Percentiles rank a stretch among this genome's conserved stretches.
Conservation (phyloP, 2,113 vertebrate genomes). For the Axis porcinus region DNA sequence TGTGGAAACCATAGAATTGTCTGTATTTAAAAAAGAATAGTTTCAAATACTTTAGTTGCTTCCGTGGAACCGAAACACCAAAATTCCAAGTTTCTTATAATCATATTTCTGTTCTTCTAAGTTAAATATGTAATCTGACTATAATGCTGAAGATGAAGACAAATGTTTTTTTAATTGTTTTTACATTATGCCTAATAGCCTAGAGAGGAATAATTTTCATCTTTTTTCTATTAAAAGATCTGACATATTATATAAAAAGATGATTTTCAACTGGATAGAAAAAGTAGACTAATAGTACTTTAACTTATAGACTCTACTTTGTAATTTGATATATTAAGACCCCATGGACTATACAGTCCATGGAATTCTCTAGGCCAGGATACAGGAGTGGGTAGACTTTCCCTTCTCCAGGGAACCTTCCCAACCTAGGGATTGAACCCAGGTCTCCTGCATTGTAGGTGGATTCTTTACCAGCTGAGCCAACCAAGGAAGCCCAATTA, state of each 20-base stretch:
- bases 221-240: background rate
- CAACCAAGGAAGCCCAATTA: background rate
- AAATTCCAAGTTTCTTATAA: slow-evolving; percentile 14
- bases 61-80: background rate
- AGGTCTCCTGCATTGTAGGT: accelerated
- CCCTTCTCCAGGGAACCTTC: background rate
- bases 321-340: background rate
- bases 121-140: background rate
- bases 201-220: background rate
- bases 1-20: background rate
- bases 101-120: background rate
- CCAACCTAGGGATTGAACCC: background rate
- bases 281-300: background rate
- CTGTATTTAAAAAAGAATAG: background rate
- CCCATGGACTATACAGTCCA: background rate
- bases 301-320: background rate
- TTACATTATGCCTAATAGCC: background rate
- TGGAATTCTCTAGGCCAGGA: background rate
- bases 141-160: background rate
- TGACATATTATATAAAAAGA: background rate
- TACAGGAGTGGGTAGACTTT: background rate
- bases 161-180: background rate
- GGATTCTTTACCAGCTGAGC: background rate
- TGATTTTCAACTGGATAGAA: background rate
- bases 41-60: slow-evolving; percentile 27